Conservation (phyloP, 2,797 vertebrate species). For the Lepilemur septentrionalis region DNA sequence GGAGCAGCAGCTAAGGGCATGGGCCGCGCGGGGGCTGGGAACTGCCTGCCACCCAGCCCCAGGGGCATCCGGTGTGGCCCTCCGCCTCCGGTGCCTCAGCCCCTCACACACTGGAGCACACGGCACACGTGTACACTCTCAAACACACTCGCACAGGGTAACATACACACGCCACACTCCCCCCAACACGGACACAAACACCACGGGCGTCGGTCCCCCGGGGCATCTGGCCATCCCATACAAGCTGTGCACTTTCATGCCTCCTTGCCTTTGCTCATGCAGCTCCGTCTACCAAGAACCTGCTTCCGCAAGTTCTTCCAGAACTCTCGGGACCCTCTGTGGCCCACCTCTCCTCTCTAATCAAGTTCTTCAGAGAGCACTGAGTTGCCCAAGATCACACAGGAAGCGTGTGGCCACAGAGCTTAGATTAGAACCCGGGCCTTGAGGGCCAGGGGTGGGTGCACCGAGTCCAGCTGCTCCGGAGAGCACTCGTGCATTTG, state of each 20-base stretch:
- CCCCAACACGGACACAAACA: neutral
- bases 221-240: neutral
- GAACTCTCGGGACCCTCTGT: neutral
- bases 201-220: accelerated
- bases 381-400: neutral
- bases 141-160: neutral
- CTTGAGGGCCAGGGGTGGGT: neutral
- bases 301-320: neutral
- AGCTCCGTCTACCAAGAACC: neutral
- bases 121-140: neutral
- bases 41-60: neutral
- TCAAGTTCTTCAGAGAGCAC: neutral
- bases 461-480: constrained; percentile 44
- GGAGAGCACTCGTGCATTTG: neutral
- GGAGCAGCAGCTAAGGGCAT: neutral
- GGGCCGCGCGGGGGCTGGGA: neutral
- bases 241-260: neutral
- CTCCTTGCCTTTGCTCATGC: neutral
- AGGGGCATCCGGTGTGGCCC: neutral
- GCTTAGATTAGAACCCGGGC: neutral
- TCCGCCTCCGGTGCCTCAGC: neutral
- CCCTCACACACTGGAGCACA: neutral
- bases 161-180: neutral
- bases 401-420: neutral
- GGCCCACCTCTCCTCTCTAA: neutral